Evolutionary conservation across 1,140 invertebrate species (phyloP).

Genomic region (silkworm (Bombyx mori)): DNA sequence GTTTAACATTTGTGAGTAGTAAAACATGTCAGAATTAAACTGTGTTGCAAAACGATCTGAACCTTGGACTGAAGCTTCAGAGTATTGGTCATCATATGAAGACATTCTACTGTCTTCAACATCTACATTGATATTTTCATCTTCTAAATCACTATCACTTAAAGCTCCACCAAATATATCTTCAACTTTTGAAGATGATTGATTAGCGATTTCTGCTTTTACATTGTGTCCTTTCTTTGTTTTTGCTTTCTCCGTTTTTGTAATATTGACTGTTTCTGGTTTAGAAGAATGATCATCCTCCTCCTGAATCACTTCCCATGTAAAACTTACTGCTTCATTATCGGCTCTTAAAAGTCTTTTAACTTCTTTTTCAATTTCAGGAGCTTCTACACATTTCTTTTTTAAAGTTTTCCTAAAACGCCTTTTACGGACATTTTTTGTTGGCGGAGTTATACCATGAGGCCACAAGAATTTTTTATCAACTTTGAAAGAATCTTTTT

Average conservation of each 20-base stretch:
- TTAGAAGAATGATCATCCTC: constrained; percentile 77
- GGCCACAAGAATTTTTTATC: constrained; percentile 96
- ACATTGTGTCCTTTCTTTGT: constrained; percentile 27
- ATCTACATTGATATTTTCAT: constrained; percentile 81
- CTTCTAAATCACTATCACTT: constrained; percentile 86
- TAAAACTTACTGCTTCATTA: constrained; percentile 91
- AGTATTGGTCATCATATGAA: constrained; percentile 81
- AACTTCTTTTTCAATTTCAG: constrained; percentile 97
- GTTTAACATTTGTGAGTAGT: constrained; percentile 14
- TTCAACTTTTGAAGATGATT: constrained; percentile 52
- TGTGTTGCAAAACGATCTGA: constrained; percentile 27
- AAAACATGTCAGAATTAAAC: constrained; percentile 44
- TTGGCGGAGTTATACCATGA: constrained; percentile 93
- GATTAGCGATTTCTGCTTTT: constrained; percentile 46
- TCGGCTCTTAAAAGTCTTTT: constrained; percentile 91
- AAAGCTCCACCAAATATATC: constrained; percentile 92
- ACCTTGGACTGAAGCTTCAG: constrained; percentile 76
- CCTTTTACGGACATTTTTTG: constrained; percentile 94
- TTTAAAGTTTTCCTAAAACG: constrained; percentile 96
- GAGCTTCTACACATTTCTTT: constrained; percentile 97
- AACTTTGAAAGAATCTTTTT: constrained; percentile 90
- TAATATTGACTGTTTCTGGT: not conserved
- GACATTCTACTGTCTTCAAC: constrained; percentile 85
- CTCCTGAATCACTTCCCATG: constrained; percentile 94
- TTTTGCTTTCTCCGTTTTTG: constrained; percentile 72